Percentiles rank a stretch among this genome's conserved stretches.
phyloP scores from a whole-genome alignment of 2,113 vertebrate species.

The Eurystomus gularis region DNA sequence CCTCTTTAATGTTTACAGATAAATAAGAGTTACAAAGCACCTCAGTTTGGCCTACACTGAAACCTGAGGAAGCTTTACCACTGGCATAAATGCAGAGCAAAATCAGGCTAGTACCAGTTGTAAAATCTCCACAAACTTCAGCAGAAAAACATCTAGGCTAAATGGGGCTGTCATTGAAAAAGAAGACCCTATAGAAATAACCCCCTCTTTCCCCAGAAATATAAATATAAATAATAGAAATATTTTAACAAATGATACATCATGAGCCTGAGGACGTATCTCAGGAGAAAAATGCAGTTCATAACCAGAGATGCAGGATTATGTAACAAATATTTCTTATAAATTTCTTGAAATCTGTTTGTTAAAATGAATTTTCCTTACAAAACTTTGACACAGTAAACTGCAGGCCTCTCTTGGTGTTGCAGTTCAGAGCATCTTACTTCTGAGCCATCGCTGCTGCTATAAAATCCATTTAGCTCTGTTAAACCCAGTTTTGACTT shows the following conservation, averaged over 20 bases:
- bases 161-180: background rate
- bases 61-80: background rate
- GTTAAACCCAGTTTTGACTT: rapidly evolving
- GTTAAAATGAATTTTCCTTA: background rate
- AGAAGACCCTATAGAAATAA: background rate
- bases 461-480: background rate
- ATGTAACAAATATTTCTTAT: background rate
- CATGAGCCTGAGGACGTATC: background rate
- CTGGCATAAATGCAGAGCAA: background rate
- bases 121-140: background rate
- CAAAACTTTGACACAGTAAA: background rate
- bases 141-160: background rate
- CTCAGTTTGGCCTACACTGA: background rate
- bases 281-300: background rate
- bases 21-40: background rate
- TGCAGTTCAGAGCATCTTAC: background rate
- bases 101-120: background rate
- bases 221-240: background rate
- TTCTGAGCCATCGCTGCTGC: background rate
- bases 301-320: background rate
- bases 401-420: background rate
- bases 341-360: background rate
- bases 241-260: background rate
- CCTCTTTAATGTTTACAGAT: background rate
- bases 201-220: rapidly evolving